Evolutionary conservation across 2,113 vertebrate species (phyloP).

Genomic region (Aleadryas rufinucha): DNA sequence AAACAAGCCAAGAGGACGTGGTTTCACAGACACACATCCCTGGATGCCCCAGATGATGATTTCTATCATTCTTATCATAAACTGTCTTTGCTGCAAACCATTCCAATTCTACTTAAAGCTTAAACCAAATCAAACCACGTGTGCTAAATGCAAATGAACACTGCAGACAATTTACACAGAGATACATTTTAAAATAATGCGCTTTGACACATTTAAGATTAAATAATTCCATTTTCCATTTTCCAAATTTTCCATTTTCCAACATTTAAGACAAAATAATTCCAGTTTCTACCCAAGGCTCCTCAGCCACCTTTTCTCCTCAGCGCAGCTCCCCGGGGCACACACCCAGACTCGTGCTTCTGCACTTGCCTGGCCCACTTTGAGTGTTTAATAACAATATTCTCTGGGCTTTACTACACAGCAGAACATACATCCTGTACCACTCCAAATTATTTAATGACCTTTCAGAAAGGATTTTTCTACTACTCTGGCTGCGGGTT

Average conservation of each 20-base stretch:
- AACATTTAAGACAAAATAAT: no score
- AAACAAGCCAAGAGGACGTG: background rate
- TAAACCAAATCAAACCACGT: fast-evolving
- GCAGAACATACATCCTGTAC: background rate
- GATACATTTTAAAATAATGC: background rate
- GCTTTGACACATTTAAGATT: background rate
- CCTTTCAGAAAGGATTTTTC: conserved; percentile 44
- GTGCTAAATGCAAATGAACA: background rate
- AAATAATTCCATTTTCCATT: background rate
- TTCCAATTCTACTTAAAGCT: background rate
- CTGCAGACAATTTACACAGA: background rate
- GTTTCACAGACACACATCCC: background rate
- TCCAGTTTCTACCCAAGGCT: background rate
- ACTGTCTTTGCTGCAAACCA: background rate
- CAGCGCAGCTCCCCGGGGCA: background rate
- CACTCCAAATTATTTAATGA: conserved; percentile 34
- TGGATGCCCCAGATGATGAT: background rate
- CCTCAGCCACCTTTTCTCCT: background rate
- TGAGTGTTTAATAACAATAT: background rate
- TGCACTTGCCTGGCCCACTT: background rate
- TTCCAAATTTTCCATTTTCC: no score
- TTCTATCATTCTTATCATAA: fast-evolving
- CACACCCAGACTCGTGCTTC: background rate
- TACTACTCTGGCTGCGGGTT: conserved; percentile 32
- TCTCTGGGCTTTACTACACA: background rate